Conservation (phyloP, 2,797 vertebrate genomes). For the Schizopygopsis malacanthus region DNA sequence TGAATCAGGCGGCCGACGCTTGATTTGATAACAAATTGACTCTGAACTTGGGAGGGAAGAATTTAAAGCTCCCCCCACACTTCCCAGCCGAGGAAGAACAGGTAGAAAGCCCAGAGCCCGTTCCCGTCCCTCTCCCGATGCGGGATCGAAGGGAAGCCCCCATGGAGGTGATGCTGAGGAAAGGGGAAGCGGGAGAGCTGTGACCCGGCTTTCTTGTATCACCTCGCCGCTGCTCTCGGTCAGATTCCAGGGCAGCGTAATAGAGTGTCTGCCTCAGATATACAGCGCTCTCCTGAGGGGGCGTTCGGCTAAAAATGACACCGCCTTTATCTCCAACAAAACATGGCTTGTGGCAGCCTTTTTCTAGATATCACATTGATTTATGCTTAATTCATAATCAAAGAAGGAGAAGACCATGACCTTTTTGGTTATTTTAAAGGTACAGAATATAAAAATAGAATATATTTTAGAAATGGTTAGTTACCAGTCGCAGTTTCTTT, state of each 20-base stretch:
- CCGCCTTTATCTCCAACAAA: conserved; percentile 40
- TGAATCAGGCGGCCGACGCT: conserved; percentile 99
- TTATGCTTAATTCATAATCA: conserved; percentile 2
- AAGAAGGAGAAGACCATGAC: neutral
- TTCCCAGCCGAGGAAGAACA: conserved; percentile 70
- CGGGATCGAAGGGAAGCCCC: conserved; percentile 65
- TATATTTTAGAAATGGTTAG: neutral
- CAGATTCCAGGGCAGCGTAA: conserved; percentile 37
- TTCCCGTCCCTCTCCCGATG: conserved; percentile 61
- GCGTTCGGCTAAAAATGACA: conserved; percentile 37
- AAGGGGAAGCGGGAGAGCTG: conserved; percentile 50
- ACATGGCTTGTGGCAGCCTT: conserved; percentile 13
- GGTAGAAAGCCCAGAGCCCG: conserved; percentile 64
- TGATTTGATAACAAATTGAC: conserved; percentile 99
- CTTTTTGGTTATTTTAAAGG: neutral
- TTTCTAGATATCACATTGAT: neutral
- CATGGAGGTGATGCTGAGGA: conserved; percentile 53
- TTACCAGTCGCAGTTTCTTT: neutral
- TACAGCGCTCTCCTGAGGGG: conserved; percentile 37
- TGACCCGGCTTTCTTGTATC: conserved; percentile 67
- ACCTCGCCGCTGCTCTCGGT: conserved; percentile 42
- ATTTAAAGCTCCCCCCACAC: conserved; percentile 92
- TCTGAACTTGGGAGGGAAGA: conserved; percentile 95
- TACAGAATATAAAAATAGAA: neutral
- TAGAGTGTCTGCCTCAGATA: conserved; percentile 41